phyloP scores from a whole-genome alignment of 2,888 invertebrate genomes.

The Idaea dimidiata region DNA sequence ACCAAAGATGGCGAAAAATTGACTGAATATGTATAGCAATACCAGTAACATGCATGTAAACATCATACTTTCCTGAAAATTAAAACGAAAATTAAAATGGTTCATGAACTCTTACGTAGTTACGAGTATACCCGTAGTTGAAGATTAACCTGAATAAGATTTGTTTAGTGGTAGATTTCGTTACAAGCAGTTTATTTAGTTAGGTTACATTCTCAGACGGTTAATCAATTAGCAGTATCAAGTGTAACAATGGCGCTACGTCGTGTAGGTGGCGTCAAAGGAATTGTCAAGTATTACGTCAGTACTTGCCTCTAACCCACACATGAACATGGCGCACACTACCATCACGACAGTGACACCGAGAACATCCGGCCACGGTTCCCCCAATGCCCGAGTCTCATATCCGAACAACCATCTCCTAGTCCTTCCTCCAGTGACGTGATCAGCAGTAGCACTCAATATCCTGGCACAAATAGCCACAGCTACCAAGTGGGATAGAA shows the following conservation, averaged over 20 bases:
- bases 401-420: conserved; percentile 82
- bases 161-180: conserved; percentile 17
- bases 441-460: conserved; percentile 83
- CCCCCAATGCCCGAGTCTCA: conserved; percentile 79
- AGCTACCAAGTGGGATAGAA: conserved; percentile 80
- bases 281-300: background rate
- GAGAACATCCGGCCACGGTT: conserved; percentile 83
- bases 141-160: conserved; percentile 17
- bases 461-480: conserved; percentile 83
- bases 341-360: conserved; percentile 83
- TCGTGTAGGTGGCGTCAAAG: background rate
- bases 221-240: conserved; percentile 21
- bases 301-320: conserved; percentile 80
- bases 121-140: conserved; percentile 13
- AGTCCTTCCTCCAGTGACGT: conserved; percentile 81
- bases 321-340: conserved; percentile 82
- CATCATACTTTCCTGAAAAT: conserved; percentile 74
- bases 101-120: conserved; percentile 5
- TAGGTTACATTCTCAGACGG: conserved; percentile 26
- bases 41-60: conserved; percentile 68
- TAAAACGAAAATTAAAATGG: conserved; percentile 12
- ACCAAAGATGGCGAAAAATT: conserved; percentile 72
- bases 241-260: conserved; percentile 7
- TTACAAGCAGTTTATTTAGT: conserved; percentile 22
- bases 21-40: conserved; percentile 69